Base-by-base conservation (phyloP, 1,140 invertebrate species). In the Drosophila melanica region DNA sequence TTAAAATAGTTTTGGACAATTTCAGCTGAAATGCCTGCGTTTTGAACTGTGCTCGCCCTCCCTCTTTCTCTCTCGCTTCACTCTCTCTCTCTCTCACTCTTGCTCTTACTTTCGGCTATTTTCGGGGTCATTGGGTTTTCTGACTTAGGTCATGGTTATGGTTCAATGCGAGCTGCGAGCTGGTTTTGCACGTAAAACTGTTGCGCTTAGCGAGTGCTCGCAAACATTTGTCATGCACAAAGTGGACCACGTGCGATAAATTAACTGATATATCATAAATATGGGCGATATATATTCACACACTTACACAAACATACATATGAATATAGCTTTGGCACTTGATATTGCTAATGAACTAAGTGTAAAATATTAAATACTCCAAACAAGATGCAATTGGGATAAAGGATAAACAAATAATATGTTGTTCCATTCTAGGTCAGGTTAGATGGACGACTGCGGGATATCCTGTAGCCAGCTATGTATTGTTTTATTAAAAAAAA, bases 1-100 rank as follows among this genome's bases (percentile, higher is more conserved):
- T 63, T 63, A 69, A 69, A 77, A 77, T 77, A 77, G 70, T 77
- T 77, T 68, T 68, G 59, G 45, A 67, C 63, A 66, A 74, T 62
- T 73, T 77, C 57, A 68, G 33, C 18, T 54, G 41, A 66, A 58
- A 58, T 72, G 69, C 37, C 55, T 14, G 50, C 39, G 50, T 51
- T 73, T 63, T 73, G 74, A 77, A 77, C 70, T 77, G 74, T 77
- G 53, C 3, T 5, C 14, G 35, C 53, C 0, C 65, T 14, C 23
- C 35, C 20, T 50, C 8, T n/a, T 11, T 4, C 44, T 16, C 35
- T 30, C 42, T 39, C n/a, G 27, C 30, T 35, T 0, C 37, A 10
- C 6, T n/a, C 18, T 41, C 12, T 12, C 6, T 14, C 20, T 2
- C 33, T 35, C n/a, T 12, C 6, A 10, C 20, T 2, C 33, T 35